These are phyloP conservation scores for Mechanitis mazaeus DNA, from an alignment of 2,888 invertebrate species.

Conservation along the genomic window DNA sequence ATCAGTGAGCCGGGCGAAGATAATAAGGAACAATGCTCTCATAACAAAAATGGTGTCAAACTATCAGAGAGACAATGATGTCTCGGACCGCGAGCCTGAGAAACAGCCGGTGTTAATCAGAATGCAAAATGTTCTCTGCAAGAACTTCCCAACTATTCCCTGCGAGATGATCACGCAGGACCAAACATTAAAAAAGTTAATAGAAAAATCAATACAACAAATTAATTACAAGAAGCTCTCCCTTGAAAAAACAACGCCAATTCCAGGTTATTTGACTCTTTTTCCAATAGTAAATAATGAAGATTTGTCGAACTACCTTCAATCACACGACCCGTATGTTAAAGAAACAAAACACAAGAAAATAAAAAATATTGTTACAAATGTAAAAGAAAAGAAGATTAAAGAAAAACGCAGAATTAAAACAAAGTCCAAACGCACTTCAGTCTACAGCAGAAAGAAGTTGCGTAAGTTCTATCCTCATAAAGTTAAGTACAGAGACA, in stretches of 20 bases:
- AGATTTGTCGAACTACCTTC: slow-evolving; percentile 52
- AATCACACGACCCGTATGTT: slow-evolving; percentile 33
- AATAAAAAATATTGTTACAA: slow-evolving; percentile 28
- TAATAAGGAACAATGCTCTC: slow-evolving; percentile 61
- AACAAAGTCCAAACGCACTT: slow-evolving; percentile 35
- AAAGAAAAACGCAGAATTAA: slow-evolving; percentile 27
- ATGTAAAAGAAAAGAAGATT: slow-evolving; percentile 26
- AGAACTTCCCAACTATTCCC: slow-evolving; percentile 59
- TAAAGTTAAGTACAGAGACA: slow-evolving; percentile 63
- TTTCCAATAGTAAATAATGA: slow-evolving; percentile 56
- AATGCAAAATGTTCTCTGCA: slow-evolving; percentile 63
- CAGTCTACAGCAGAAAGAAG: slow-evolving; percentile 49
- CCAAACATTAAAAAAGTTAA: slow-evolving; percentile 45
- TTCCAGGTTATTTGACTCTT: slow-evolving; percentile 40
- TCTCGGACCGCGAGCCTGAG: slow-evolving; percentile 28
- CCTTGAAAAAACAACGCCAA: slow-evolving; percentile 42
- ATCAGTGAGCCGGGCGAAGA: slow-evolving; percentile 36
- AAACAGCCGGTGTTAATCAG: slow-evolving; percentile 39
- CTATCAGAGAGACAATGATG: slow-evolving; percentile 52
- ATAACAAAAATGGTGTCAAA: slow-evolving; percentile 63
- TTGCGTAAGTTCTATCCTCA: slow-evolving; percentile 64
- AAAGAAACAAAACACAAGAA: slow-evolving; percentile 26
- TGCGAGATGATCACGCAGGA: slow-evolving; percentile 57
- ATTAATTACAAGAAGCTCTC: slow-evolving; percentile 50
- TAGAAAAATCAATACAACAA: slow-evolving; percentile 58